Base-by-base conservation (phyloP, 2,797 vertebrate species). In the Vultur gryphus region DNA sequence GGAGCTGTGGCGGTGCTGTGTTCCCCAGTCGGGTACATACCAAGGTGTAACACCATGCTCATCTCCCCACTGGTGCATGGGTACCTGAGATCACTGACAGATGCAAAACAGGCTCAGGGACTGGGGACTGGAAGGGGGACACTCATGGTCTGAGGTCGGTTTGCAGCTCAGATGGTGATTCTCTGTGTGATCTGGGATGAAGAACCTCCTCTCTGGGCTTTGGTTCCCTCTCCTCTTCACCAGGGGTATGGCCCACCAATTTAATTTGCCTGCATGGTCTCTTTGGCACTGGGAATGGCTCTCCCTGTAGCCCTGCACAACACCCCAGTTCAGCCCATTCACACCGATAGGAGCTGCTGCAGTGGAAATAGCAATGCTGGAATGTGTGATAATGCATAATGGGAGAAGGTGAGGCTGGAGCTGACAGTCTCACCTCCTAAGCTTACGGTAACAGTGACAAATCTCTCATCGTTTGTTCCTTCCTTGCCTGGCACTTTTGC, bases 401-500 rank as follows among this genome's bases (percentile, higher is more conserved):
- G 67, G 75, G 58, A 88, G 84, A 90, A 83, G 71, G 67, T 67
- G 78, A 92, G 69, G 76, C 90, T 13, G 13, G 69, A 90, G 69
- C 77, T 91, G 80, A 93, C 80, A 91, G 48, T 76, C 71, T 92
- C 81, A 88, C 52, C 82, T 93, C 87, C 79, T 65, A 61, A 91
- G 75, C 82, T 88, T 65, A 69, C 0, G 1, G 65, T 69, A 96
- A 88, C 94, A 96, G 93, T 87, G 89, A 96, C 82, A 97, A 95
- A 97, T 96, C 48, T 93, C 90, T 79, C 83, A 76, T 88, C 35
- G 1, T 84, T 94, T 95, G 87, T 95, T 96, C 89, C 83, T 92
- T 84, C 91, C 91, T 95, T 92, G 76, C 76, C 84, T 95, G 94
- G 97, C 82, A 93, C 89, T 93, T 95, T 83, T 87, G 81, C 90